Base-by-base conservation (phyloP, 2,113 vertebrate species). In the Dryoscopus gambensis region DNA sequence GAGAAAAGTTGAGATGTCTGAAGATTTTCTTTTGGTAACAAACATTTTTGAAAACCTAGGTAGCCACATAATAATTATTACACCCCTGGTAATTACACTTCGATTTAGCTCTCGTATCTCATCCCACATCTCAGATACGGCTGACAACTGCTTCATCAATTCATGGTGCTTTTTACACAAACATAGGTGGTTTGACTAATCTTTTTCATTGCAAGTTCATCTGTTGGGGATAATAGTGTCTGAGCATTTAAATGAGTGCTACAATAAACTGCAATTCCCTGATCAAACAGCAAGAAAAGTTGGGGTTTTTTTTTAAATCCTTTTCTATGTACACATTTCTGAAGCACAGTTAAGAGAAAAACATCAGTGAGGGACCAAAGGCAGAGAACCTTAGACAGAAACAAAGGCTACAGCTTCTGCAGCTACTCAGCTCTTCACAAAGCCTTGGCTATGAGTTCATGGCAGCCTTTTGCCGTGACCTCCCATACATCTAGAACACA, bases 1-100 rank as follows among this genome's bases (percentile, higher is more conserved):
- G 7, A 9, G 7, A 70, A 73, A 52, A 0, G 0, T 3, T 53
- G 35, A 67, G 23, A 59, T 49, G 11, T 18, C 13, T 47, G 35
- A 73, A 56, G 40, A 40, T 68, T 89, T 83, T 60, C 14, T 83
- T 79, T 68, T 12, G 27, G 23, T 42, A 64, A 53, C 3, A 50
- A 83, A 52, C 15, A 15, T 39, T 27, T 87, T 86, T 52, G 12
- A 57, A 91, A 91, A 49, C 10, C 22, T 1, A 0, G 10, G 52
- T 16, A 71, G 57, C 15, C 28, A 37, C 13, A 14, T 76, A 57
- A 42, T 78, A 73, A 42, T 79, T 67, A 67, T 46, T 82, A 42
- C 9, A 18, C 14, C 60, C 15, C 21, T 71, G 30, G 14, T 53
- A 92, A 84, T 73, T 77, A 46, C 42, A 46, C 15, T 82, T 87